Evolutionary conservation across 2,888 invertebrate species (phyloP).

Genomic region (Caenorhabditis virilis): DNA sequence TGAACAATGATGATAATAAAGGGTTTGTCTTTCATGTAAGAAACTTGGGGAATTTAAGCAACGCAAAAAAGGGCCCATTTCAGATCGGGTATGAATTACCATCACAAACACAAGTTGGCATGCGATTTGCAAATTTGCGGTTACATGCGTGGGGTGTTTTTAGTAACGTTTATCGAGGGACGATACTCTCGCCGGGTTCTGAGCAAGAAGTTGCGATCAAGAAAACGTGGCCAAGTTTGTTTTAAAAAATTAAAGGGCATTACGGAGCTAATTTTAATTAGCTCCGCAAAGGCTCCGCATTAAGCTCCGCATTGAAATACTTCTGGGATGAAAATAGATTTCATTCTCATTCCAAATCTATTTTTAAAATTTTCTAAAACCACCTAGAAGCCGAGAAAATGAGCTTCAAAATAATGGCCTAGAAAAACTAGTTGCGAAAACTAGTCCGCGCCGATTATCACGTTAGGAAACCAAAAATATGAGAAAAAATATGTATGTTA

Average conservation of each 20-base stretch:
- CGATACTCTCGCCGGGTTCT: constrained; percentile 26
- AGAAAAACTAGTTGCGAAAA: too few species aligned
- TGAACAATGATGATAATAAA: constrained; percentile 32
- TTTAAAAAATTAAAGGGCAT: too few species aligned
- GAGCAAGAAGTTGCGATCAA: constrained; percentile 55
- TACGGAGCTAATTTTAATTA: too few species aligned
- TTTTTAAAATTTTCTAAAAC: too few species aligned
- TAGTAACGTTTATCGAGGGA: constrained; percentile 46
- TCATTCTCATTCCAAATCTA: too few species aligned
- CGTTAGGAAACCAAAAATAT: background rate
- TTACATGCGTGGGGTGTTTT: constrained; percentile 46
- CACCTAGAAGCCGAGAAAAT: too few species aligned
- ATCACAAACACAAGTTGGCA: constrained; percentile 27
- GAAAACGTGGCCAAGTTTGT: constrained; percentile 58
- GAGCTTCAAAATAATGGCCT: too few species aligned
- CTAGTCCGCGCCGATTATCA: too few species aligned
- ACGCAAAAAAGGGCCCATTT: background rate
- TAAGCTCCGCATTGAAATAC: too few species aligned
- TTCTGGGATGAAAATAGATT: too few species aligned
- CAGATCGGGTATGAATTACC: constrained; percentile 44
- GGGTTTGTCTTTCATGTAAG: constrained; percentile 32
- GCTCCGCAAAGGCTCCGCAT: too few species aligned
- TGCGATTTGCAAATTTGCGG: constrained; percentile 38
- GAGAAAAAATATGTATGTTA: background rate
- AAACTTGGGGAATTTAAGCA: background rate